Conservation (phyloP, 2,113 vertebrate genomes). For the Taxidea taxus region DNA sequence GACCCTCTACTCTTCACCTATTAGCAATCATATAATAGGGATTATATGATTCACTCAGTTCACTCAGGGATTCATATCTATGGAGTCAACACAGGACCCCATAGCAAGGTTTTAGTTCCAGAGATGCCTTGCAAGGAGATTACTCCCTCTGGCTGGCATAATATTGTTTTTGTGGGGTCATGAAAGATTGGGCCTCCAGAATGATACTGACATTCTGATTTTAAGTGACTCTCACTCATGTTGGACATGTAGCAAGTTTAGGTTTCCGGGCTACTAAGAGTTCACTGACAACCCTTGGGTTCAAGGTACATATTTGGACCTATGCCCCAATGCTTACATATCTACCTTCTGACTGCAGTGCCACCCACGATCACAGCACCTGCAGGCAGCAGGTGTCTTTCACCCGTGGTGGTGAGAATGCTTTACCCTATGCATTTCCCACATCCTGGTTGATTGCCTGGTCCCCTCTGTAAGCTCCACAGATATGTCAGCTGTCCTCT, state of each 20-base stretch:
- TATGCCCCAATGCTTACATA: neutral
- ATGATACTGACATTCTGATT: neutral
- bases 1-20: neutral
- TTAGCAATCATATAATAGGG: neutral
- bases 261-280: neutral
- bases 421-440: neutral
- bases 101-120: neutral
- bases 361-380: rapidly evolving
- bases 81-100: neutral
- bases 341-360: neutral
- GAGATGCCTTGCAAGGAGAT: neutral
- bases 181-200: neutral
- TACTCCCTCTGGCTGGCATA: no score
- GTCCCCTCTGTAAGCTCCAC: neutral
- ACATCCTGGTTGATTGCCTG: neutral
- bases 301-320: neutral
- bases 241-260: neutral
- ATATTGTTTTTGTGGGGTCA: neutral
- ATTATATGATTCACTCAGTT: no score
- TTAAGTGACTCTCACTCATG: neutral
- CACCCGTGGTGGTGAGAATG: neutral
- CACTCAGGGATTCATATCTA: neutral
- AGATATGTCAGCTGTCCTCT: neutral
- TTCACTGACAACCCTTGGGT: neutral
- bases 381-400: neutral